Evolutionary conservation across 2,797 vertebrate species (phyloP).

Genomic region (Australoheros facetus): DNA sequence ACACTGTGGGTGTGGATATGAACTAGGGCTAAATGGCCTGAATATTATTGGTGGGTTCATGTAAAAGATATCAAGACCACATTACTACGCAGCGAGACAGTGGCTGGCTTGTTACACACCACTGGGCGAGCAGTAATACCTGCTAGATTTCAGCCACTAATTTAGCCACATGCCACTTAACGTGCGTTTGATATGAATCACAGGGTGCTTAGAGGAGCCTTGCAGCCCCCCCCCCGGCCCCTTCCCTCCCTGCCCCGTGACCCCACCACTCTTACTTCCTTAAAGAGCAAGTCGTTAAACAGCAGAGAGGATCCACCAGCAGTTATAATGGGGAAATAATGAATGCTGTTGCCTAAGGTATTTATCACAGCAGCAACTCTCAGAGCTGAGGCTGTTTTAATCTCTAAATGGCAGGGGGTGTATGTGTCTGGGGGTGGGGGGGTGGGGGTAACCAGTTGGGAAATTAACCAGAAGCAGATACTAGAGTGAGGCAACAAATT

Average conservation of each 20-base stretch:
- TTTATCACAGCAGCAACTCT: conserved; percentile 68
- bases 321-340: conserved; percentile 70
- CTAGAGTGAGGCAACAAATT: conserved; percentile 6
- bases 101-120: conserved; percentile 63
- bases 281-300: conserved; percentile 69
- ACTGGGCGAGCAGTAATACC: conserved; percentile 64
- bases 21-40: conserved; percentile 39
- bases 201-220: conserved; percentile 50
- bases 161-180: conserved; percentile 69
- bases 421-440: no score
- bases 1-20: conserved; percentile 59
- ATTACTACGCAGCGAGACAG: conserved; percentile 58
- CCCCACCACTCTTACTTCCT: conserved; percentile 58
- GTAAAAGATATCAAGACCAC: conserved; percentile 64
- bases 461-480: conserved; percentile 57
- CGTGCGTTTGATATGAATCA: conserved; percentile 75
- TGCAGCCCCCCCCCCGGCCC: no score
- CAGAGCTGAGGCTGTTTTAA: conserved; percentile 34
- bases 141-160: conserved; percentile 67
- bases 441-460: conserved; percentile 45
- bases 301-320: conserved; percentile 63
- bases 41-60: conserved; percentile 64
- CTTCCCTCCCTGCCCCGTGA: conserved; percentile 26
- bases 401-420: conserved; percentile 34
- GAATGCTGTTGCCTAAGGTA: conserved; percentile 60